A percentile compares a stretch with the other conserved stretches of the same genome.
These are phyloP conservation scores for Dascyllus trimaculatus DNA, from an alignment of 2,113 vertebrate genomes.

Conservation along the genomic window DNA sequence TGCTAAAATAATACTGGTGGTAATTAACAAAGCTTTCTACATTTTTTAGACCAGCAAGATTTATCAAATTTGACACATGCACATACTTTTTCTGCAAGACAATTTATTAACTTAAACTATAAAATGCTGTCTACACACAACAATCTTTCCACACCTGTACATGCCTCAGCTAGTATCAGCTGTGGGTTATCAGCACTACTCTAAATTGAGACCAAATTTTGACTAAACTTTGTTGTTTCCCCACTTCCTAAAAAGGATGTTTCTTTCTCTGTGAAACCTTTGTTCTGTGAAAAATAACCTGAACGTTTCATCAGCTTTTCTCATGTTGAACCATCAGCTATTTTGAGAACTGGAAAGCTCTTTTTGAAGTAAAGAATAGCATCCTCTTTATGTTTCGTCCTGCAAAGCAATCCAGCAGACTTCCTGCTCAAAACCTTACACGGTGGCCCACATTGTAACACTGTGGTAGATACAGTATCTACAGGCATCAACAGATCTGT, in stretches of 20 bases:
- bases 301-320: too few species aligned
- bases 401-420: background rate
- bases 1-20: too few species aligned
- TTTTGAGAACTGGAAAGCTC: conserved; percentile 10
- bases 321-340: background rate
- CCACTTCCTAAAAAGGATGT: background rate
- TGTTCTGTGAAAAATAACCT: background rate
- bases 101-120: background rate
- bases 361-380: conserved; percentile 4
- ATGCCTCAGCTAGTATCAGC: background rate
- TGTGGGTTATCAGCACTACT: background rate
- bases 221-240: background rate
- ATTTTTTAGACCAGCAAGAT: too few species aligned
- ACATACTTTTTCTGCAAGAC: background rate
- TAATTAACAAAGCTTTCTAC: background rate
- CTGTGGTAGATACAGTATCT: background rate
- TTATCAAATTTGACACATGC: too few species aligned
- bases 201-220: background rate
- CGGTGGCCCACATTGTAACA: conserved; percentile 2
- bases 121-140: background rate
- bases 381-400: conserved; percentile 8
- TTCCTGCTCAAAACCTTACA: conserved; percentile 1
- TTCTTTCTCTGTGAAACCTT: background rate
- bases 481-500: too few species aligned
- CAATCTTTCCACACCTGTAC: background rate